These are phyloP conservation scores for Saccostrea cuccullata DNA, from an alignment of 1,140 invertebrate genomes.

Conservation along the genomic window DNA sequence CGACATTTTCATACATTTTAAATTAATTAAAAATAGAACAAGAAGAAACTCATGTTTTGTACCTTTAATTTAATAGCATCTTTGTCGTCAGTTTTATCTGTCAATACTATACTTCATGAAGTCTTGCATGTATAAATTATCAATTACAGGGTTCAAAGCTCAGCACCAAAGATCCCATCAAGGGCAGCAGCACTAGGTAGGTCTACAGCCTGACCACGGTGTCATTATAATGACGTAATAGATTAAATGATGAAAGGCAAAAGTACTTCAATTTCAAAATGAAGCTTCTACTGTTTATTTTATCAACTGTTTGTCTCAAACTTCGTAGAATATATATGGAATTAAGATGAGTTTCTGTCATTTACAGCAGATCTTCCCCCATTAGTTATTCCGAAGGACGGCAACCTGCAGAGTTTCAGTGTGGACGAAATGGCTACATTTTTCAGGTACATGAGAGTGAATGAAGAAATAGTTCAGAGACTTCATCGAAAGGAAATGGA, in stretches of 20 bases:
- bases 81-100: too few species aligned
- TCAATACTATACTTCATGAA: too few species aligned
- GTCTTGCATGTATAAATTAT: background rate
- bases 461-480: conserved; percentile 57
- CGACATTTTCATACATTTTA: too few species aligned
- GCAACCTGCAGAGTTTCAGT: conserved; percentile 59
- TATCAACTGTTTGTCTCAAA: background rate
- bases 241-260: background rate
- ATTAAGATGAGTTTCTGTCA: background rate
- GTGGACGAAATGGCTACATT: conserved; percentile 60
- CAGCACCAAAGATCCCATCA: background rate
- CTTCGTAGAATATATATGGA: background rate
- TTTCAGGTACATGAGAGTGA: conserved; percentile 61
- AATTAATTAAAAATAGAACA: too few species aligned
- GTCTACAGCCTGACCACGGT: background rate
- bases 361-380: conserved; percentile 17
- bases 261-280: background rate
- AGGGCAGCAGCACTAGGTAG: background rate
- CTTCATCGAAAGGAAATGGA: conserved; percentile 60
- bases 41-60: too few species aligned
- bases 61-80: too few species aligned
- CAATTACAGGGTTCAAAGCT: background rate
- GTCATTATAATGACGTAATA: background rate
- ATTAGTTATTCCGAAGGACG: conserved; percentile 85
- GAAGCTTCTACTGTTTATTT: background rate